A percentile compares a stretch with the other conserved stretches of the same genome.
Conservation (phyloP, 2,797 vertebrate genomes). For the Sus cebifrons region DNA sequence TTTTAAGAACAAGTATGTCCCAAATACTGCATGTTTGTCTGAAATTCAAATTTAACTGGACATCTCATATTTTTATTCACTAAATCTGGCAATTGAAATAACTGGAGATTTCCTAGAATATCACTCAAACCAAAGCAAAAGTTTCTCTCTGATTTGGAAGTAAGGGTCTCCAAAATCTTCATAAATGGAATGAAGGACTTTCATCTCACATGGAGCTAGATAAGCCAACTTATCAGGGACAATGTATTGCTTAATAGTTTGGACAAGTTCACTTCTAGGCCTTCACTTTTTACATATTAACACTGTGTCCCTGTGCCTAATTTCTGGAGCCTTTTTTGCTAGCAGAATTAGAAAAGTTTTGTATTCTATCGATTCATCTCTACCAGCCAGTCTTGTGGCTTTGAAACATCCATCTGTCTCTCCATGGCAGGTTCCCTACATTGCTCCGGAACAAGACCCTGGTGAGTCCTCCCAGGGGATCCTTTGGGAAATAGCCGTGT, state of each 20-base stretch:
- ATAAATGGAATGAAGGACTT: not conserved
- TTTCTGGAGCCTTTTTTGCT: not conserved
- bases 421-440: too few species aligned
- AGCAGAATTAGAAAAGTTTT: not conserved
- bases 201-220: not conserved
- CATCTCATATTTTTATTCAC: conserved; percentile 62
- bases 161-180: conserved; percentile 30
- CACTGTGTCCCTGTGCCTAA: not conserved
- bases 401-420: not conserved
- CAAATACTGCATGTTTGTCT: conserved; percentile 70
- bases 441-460: not conserved
- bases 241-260: not conserved
- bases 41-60: conserved; percentile 79
- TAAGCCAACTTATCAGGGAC: not conserved
- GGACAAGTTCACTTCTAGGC: not conserved
- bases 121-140: conserved; percentile 64
- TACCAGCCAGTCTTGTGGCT: not conserved
- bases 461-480: not conserved
- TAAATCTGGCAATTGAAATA: conserved; percentile 77
- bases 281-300: not conserved
- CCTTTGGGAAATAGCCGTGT: not conserved
- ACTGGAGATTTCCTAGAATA: conserved; percentile 69
- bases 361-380: not conserved
- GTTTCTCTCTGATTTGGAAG: conserved; percentile 38
- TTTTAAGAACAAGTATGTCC: conserved; percentile 59